These are phyloP conservation scores for Drosophila equinoxialis DNA, from an alignment of 1,140 invertebrate genomes.

Conservation along the genomic window DNA sequence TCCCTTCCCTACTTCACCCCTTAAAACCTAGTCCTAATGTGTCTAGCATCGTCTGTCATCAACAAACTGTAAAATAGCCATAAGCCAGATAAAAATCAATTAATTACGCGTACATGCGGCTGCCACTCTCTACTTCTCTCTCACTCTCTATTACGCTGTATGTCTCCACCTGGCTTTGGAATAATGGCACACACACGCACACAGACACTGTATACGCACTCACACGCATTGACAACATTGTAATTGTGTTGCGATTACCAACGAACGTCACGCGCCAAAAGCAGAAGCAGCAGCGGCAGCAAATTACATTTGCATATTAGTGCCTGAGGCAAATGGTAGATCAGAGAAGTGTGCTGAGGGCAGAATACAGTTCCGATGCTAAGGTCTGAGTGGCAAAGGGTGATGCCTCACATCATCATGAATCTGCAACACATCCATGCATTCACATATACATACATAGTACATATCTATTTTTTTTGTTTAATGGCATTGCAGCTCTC, in stretches of 20 bases:
- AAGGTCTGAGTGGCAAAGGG: too few species aligned
- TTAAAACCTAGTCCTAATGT: slow-evolving; percentile 31
- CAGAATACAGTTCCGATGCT: slow-evolving; percentile 1
- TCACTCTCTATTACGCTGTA: not conserved
- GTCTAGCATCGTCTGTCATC: slow-evolving; percentile 79
- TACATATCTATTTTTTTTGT: slow-evolving; percentile 37
- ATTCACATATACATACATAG: slow-evolving; percentile 39
- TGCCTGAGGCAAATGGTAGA: slow-evolving; percentile 38
- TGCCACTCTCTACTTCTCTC: slow-evolving; percentile 20
- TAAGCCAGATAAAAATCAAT: slow-evolving; percentile 82
- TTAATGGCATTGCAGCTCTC: not conserved
- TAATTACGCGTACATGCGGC: slow-evolving; percentile 79
- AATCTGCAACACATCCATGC: slow-evolving; percentile 25
- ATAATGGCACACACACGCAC: slow-evolving; percentile 36
- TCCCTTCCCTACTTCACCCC: too few species aligned
- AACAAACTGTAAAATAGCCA: slow-evolving; percentile 83
- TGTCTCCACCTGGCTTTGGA: slow-evolving; percentile 33
- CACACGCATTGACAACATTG: slow-evolving; percentile 65
- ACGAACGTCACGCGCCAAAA: slow-evolving; percentile 78
- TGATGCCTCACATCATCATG: not conserved
- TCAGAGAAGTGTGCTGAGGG: not conserved
- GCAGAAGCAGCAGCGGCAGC: slow-evolving; percentile 40
- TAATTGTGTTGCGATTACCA: slow-evolving; percentile 81
- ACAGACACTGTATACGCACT: slow-evolving; percentile 8
- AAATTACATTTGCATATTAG: slow-evolving; percentile 82